Conservation (phyloP, 2,113 vertebrate genomes). For the Anarhynchus alexandrinus region DNA sequence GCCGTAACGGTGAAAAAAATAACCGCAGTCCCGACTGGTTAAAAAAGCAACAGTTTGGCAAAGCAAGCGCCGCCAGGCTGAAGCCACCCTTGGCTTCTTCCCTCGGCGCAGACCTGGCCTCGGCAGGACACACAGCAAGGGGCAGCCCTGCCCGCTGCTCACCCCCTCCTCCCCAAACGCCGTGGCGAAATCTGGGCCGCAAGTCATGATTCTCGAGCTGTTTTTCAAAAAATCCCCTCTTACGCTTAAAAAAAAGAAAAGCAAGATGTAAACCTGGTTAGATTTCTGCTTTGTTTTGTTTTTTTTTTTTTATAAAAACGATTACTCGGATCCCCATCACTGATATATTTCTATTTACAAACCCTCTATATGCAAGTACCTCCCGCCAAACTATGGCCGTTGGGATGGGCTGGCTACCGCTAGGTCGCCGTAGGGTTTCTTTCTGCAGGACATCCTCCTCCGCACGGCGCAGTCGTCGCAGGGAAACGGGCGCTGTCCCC, state of each 20-base stretch:
- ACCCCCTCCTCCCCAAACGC: neutral
- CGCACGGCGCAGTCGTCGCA: rapidly evolving
- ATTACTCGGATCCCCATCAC: conserved; percentile 30
- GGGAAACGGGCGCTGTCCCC: neutral
- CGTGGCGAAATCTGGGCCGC: neutral
- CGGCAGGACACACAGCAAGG: neutral
- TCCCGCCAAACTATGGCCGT: neutral
- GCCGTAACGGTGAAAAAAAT: neutral
- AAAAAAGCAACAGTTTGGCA: neutral
- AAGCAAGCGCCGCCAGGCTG: neutral
- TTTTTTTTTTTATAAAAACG: neutral
- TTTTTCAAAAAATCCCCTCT: neutral
- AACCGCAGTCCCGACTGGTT: neutral
- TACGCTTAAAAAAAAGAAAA: neutral
- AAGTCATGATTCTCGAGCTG: neutral
- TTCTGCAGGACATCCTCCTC: neutral
- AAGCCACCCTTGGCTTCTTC: neutral
- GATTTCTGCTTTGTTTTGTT: neutral
- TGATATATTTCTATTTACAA: conserved; percentile 52
- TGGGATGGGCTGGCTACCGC: neutral
- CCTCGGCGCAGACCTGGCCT: rapidly evolving
- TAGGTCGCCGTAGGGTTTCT: neutral
- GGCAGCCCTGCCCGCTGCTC: neutral
- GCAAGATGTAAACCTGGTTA: neutral
- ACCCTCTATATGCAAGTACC: conserved; percentile 24